Conservation (phyloP, 2,113 vertebrate species). For the Engraulis encrasicolus region DNA sequence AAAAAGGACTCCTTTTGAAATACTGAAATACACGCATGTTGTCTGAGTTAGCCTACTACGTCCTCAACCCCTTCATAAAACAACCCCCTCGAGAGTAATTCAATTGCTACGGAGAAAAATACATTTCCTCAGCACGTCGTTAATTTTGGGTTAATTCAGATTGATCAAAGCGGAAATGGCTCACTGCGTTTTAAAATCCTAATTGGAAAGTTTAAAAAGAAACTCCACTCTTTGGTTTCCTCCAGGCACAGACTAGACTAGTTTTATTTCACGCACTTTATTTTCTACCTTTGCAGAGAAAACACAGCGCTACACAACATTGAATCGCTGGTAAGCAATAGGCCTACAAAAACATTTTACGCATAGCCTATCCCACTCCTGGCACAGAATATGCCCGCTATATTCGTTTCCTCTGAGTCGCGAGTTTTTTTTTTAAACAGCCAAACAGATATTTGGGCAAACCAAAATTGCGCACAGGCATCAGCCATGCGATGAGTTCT, state of each 20-base stretch:
- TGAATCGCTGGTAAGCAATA: background rate
- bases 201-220: background rate
- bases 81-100: background rate
- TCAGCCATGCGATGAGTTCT: background rate
- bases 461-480: constrained; percentile 4
- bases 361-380: no score
- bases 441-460: background rate
- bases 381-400: no score
- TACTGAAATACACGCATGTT: background rate
- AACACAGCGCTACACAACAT: background rate
- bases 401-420: no score
- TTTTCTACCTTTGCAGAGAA: no score
- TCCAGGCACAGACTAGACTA: background rate
- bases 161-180: background rate
- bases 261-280: background rate
- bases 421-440: background rate
- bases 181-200: background rate
- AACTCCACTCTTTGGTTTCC: background rate
- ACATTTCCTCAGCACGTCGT: background rate
- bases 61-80: background rate
- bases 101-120: background rate
- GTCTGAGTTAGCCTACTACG: background rate
- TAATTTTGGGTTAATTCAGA: background rate
- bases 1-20: background rate
- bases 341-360: background rate